Percentiles rank a stretch among this genome's conserved stretches.
Conservation (phyloP, 2,888 invertebrate species). For the Celastrina argiolus region DNA sequence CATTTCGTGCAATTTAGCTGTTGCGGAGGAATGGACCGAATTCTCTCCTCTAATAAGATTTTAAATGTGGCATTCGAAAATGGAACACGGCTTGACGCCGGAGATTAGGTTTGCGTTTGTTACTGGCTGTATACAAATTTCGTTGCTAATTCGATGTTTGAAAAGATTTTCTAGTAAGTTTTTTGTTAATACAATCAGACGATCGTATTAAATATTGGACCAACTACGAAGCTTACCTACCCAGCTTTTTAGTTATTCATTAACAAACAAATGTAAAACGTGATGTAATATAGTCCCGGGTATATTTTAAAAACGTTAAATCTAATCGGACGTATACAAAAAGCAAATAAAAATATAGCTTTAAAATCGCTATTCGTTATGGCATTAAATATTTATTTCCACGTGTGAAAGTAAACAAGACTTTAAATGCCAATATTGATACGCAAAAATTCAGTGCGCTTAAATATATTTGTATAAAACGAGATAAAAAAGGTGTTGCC, state of each 20-base stretch:
- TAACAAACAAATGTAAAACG: too few species aligned
- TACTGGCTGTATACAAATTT: conserved; percentile 23
- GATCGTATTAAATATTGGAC: too few species aligned
- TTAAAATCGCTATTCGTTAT: neutral
- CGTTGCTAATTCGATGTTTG: conserved; percentile 15
- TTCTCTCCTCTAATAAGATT: conserved; percentile 58
- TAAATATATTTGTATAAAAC: too few species aligned
- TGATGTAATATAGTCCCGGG: too few species aligned
- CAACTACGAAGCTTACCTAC: too few species aligned
- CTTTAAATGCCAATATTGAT: neutral
- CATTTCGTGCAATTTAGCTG: conserved; percentile 50
- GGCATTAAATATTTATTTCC: neutral
- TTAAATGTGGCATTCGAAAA: conserved; percentile 62
- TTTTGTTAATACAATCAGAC: too few species aligned
- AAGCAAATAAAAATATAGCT: neutral
- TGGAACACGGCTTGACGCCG: conserved; percentile 40
- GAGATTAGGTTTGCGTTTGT: conserved; percentile 21
- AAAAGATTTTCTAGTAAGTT: neutral
- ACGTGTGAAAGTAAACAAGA: conserved; percentile 10
- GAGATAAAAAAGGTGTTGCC: too few species aligned
- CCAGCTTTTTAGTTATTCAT: too few species aligned
- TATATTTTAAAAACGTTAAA: too few species aligned
- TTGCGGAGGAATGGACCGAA: conserved; percentile 43
- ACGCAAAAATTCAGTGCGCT: neutral
- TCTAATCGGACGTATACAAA: neutral